Evolutionary conservation across 2,888 invertebrate species (phyloP), one percentile per base, ranked within the genome.

Genomic region (Leptodirus hochenwartii): DNA sequence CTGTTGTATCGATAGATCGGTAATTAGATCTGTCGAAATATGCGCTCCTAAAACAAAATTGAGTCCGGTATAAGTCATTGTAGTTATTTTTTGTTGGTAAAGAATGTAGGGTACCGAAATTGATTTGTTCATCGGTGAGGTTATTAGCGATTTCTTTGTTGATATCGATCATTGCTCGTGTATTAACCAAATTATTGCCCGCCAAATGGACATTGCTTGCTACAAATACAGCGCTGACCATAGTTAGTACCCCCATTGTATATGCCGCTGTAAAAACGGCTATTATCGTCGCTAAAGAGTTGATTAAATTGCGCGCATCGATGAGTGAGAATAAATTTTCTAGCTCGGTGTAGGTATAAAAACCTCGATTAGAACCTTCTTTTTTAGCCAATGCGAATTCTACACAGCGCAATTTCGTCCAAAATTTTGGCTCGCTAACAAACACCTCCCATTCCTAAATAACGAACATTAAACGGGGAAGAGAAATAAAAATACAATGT

Each of bases 371-470:
- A 17, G 53, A 53, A 9, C 75, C 79, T 58, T 85, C 75, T 43
- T 66, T 66, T 39, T 69, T 59, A 4, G 88, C 87, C 40, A 90
- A 58, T 31, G 64, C 63, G 35, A 60, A 61, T 55, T 87, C 85
- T 33, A 85, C 56, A 52, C 66, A 61, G 28, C 57, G 49, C 30
- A 88, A 54, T 37, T 78, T 73, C 25, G 63, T 54, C 58, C 80
- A 76, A 54, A 90, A 90, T 30, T 71, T 67, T 41, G 70, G 59
- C 38, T 75, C 69, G 42, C 66, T 69, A 31, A 88, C 78, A 58
- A 72, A 85, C 29, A 90, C 64, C 41, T 80, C 69, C 91, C 91
- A 91, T 45, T 87, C 69, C 85, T 80, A 46, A n/a, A n/a, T n/a
- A n/a, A n/a, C n/a, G n/a, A n/a, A n/a, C n/a, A n/a, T n/a, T n/a